phyloP scores from a whole-genome alignment of 2,797 vertebrate species.

The Borostomias antarcticus region DNA sequence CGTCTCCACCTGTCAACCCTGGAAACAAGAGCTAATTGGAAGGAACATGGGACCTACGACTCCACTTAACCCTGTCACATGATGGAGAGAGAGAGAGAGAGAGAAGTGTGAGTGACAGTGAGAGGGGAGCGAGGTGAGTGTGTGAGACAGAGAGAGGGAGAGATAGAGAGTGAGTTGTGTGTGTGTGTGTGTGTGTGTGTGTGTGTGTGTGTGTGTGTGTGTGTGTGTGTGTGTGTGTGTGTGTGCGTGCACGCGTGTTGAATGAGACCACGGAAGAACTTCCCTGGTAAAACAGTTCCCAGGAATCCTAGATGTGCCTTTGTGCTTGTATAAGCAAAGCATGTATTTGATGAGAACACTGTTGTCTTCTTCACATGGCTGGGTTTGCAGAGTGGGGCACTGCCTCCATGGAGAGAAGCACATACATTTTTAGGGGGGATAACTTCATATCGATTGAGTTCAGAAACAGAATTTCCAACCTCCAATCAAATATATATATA shows the following conservation, averaged over 20 bases:
- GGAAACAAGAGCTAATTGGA: conserved; percentile 74
- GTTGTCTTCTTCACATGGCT: conserved; percentile 11
- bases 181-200: conserved; percentile 17
- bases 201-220: conserved; percentile 24
- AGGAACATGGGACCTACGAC: conserved; percentile 68
- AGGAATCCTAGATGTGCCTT: too few relatives aligned
- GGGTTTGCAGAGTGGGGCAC: too few relatives aligned
- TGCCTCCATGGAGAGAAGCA: background rate
- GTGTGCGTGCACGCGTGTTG: background rate
- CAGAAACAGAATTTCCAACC: conserved; percentile 48
- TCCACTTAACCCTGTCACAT: conserved; percentile 66
- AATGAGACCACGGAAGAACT: too few relatives aligned
- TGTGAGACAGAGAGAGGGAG: too few relatives aligned
- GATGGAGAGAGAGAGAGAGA: background rate
- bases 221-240: conserved; percentile 22
- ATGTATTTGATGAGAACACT: conserved; percentile 37
- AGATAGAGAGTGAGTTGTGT: too few relatives aligned
- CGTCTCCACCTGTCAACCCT: conserved; percentile 71
- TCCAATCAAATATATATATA: conserved; percentile 28
- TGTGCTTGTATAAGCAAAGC: conserved; percentile 3
- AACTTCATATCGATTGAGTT: conserved; percentile 50
- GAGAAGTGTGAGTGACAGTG: too few relatives aligned
- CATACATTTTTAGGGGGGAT: conserved; percentile 8
- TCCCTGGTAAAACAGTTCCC: too few relatives aligned
- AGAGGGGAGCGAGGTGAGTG: too few relatives aligned